Base-by-base conservation (phyloP, 2,888 invertebrate species). In the Synanthedon myopaeformis region DNA sequence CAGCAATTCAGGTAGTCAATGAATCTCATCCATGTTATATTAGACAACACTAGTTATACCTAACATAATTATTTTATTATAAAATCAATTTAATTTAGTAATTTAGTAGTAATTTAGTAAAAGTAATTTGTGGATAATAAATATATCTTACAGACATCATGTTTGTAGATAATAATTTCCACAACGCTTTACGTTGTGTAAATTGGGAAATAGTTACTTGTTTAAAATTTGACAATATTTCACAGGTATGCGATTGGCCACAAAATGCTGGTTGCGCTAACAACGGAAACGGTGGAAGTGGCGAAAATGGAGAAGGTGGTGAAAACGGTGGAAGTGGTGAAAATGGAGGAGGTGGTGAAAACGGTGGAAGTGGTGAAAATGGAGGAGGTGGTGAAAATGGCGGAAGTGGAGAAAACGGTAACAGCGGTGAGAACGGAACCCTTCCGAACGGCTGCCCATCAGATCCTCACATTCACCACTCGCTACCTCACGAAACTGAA, bases 401-500 rank as follows among this genome's bases (percentile, higher is more conserved):
- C 4, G 54, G 28, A 8, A 51, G 12, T 10, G 52, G 48, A n/a
- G 48, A 52, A n/a, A 51, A 53, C 3, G 57, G 49, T 4, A 50
- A 41, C 35, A 52, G 48, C 42, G 41, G 51, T n/a, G 41, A 13
- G n/a, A 52, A 23, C 28, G 54, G 45, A 13, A n/a, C 2, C 2
- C 57, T 59, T 2, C 45, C 50, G 4, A 62, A 61, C 28, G 67
- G 67, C 0, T 67, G 67, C 14, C 68, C 67, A 0, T 57, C 56
- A 12, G 64, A 69, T 49, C 61, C 55, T 42, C 19, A 58, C 5
- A 55, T 72, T 1, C 71, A 75, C 42, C 57, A 59, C 41, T 56
- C 76, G 13, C 53, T 79, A 8, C 73, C 78, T 0, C 77, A 80
- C 53, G 75, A 73, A 42, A 59, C 57, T 1, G 70, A 81, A 35